Evolutionary conservation across 2,888 invertebrate species (phyloP), one percentile per base, ranked within the genome.

Genomic region (Monochamus alternatus): DNA sequence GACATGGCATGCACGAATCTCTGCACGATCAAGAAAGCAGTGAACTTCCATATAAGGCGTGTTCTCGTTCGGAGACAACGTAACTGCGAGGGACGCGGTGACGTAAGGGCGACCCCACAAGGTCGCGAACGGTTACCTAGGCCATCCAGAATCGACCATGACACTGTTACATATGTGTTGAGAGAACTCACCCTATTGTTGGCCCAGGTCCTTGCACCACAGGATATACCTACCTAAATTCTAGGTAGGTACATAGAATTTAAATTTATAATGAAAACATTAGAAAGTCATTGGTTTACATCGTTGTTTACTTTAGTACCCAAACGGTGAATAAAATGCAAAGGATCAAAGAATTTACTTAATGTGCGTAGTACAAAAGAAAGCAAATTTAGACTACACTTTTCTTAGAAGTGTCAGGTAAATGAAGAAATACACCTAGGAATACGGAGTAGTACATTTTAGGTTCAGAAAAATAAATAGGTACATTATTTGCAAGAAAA

Each of bases 81-180:
- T 5, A 30, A 68, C 58, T 44, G 68, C 30, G 68, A 58, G 58
- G 68, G 68, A 43, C 59, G 68, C 30, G 10, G 68, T 44, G 68
- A 68, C 68, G 68, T 68, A 68, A 44, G 43, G 59, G 68, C 44
- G 30, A 58, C 68, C 38, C 58, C 32, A 47, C 64, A 64, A 68
- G 68, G 68, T 51, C 68, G 68, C 68, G 38, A 58, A 59, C 68
- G 58, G 58, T 68, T 68, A 58, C 68, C 68, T 68, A 64, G 68
- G 68, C 68, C 68, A 44, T 68, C 38, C 14, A 59, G 55, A 38
- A 44, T 14, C 52, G 52, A 52, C 67, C 58, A n/a, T 66, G 65
- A 66, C 65, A 66, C 30, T 10, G 65, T 47, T 31, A 32, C 12
- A 10, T 38, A 38, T 59, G 59, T 30, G 22, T 4, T 14, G 30